A percentile compares a stretch with the other conserved stretches of the same genome.
phyloP scores from a whole-genome alignment of 2,113 vertebrate species.

The Syngnathus scovelli region DNA sequence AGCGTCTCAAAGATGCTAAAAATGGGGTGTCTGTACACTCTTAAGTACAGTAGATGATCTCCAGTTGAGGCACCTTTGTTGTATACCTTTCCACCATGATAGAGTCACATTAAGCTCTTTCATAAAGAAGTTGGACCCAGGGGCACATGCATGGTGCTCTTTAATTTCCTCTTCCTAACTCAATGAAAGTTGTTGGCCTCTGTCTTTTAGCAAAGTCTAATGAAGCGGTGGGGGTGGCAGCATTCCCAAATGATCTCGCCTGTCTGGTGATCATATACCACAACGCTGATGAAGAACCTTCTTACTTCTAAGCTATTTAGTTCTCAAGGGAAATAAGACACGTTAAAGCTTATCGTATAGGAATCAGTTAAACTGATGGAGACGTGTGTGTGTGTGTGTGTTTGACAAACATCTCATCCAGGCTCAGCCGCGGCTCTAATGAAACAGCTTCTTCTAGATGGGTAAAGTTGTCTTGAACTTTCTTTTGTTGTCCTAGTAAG shows the following conservation, averaged over 20 bases:
- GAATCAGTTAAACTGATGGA: conserved; percentile 60
- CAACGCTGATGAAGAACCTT: conserved; percentile 45
- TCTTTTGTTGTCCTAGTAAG: not conserved
- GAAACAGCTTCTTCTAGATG: conserved; percentile 50
- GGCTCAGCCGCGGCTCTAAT: conserved; percentile 63
- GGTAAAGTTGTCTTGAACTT: conserved; percentile 34
- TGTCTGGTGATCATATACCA: conserved; percentile 42
- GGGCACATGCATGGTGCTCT: conserved; percentile 22
- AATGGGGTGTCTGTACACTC: not conserved
- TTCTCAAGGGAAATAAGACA: conserved; percentile 68
- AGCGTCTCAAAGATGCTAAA: not conserved
- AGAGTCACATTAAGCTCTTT: conserved; percentile 16
- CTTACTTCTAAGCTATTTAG: conserved; percentile 34
- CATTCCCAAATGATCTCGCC: conserved; percentile 43
- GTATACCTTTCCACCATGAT: conserved; percentile 31
- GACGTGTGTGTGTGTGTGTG: conserved; percentile 6
- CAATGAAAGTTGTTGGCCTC: conserved; percentile 12
- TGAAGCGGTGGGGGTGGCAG: conserved; percentile 47
- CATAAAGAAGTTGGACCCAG: conserved; percentile 23
- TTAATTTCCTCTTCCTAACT: conserved; percentile 20
- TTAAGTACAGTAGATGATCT: conserved; percentile 9
- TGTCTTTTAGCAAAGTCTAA: conserved; percentile 48
- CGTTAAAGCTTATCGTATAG: conserved; percentile 57
- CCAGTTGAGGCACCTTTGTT: conserved; percentile 16
- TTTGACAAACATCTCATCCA: conserved; percentile 61